Evolutionary conservation across 2,888 invertebrate genomes (phyloP), one percentile per base, ranked within the genome.

Genomic region (Callyntrura sp.): DNA sequence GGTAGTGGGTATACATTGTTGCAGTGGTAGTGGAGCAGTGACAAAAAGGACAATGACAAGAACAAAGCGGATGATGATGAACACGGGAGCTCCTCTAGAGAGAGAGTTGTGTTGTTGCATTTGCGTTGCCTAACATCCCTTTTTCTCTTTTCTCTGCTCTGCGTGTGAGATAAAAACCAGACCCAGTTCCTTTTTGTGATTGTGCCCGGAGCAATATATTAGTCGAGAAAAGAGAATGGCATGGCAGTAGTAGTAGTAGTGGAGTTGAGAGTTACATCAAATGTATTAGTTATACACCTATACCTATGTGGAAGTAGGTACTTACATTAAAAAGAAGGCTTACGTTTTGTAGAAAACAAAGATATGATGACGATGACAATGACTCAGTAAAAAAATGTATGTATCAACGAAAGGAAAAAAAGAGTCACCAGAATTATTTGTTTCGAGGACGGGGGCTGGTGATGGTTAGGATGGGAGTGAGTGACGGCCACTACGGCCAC

Each of bases 291-390:
- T 28, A 57, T 17, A 17, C 17, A 62, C 25, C 0, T 28, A 11
- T 65, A 0, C 14, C 11, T 28, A 23, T 23, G 17, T 60, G 17
- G n/a, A n/a, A n/a, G n/a, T n/a, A n/a, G n/a, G n/a, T n/a, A n/a
- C n/a, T n/a, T n/a, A n/a, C n/a, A n/a, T n/a, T n/a, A n/a, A n/a
- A n/a, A n/a, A n/a, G n/a, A n/a, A n/a, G n/a, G n/a, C n/a, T n/a
- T n/a, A n/a, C n/a, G n/a, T n/a, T 60, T 43, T 57, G 23, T 85
- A n/a, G n/a, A 55, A 78, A 55, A 78, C 78, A 81, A 73, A 62
- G 83, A 88, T 60, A 83, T 84, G n/a, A n/a, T n/a, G n/a, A n/a
- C n/a, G n/a, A n/a, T n/a, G 83, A 89, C 89, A 88, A 88, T 88
- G 88, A 88, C 88, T 55, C 60, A 73, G 82, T 43, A 76, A 76